Base-by-base conservation (phyloP, 1,140 invertebrate species). In the Polyergus mexicanus region DNA sequence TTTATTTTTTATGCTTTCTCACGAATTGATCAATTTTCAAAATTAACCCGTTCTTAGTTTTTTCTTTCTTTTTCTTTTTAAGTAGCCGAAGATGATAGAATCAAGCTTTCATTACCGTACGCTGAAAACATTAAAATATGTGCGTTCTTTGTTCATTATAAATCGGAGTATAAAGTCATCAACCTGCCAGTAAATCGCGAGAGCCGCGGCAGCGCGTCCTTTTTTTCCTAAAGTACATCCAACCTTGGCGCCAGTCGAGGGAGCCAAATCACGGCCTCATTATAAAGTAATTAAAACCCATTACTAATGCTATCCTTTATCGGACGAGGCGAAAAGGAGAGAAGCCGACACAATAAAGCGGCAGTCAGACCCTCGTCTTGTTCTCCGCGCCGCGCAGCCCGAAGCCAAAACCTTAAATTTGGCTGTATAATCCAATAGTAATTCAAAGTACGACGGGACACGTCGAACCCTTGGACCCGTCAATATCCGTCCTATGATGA, bases 231-330 rank as follows among this genome's bases (percentile, higher is more conserved):
- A 56, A 83, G 71, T 54, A 84, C 77, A 58, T 60, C 80, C 80
- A 81, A 91, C 92, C 90, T 90, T 92, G 94, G 90, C 89, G 92
- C 92, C 93, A 91, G 91, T 87, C 89, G 89, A 89, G 92, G 90
- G 89, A 94, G 92, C 92, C 86, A 94, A 93, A 94, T 94, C 93
- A 94, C 90, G 91, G 92, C 92, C 94, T 95, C 94, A 95, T 95
- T 94, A 95, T 94, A 92, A 95, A 94, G 93, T 95, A 95, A 95
- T 95, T 95, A 95, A 95, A 95, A 95, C 91, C 94, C 94, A 95
- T 95, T 95, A 95, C 94, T 94, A 94, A 93, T 94, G 92, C 93
- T 94, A 95, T 95, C 92, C 92, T 95, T 94, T 94, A 94, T 94
- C 92, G 92, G 81, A 83, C 69, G 84, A 90, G 89, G 85, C 88